Evolutionary conservation across 2,888 invertebrate species (phyloP).

Genomic region (Philhelius pedissequus): DNA sequence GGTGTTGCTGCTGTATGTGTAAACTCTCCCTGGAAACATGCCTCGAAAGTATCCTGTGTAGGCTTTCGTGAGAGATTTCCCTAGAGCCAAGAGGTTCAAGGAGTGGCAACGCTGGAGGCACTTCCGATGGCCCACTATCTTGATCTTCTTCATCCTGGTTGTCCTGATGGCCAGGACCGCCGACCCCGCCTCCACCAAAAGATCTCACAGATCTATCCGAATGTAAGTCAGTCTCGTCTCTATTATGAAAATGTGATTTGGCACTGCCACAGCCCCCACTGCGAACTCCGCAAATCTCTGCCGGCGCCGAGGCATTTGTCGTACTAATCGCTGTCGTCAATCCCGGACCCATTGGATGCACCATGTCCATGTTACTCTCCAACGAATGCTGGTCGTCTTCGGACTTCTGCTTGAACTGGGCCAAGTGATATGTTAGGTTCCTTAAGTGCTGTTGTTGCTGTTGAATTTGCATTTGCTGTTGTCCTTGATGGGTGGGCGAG

Average conservation of each 20-base stretch:
- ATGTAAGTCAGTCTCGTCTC: constrained; percentile 79
- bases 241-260: constrained; percentile 70
- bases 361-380: constrained; percentile 79
- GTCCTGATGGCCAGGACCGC: constrained; percentile 56
- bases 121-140: constrained; percentile 89
- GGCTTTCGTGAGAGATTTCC: constrained; percentile 90
- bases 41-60: constrained; percentile 81
- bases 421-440: constrained; percentile 81
- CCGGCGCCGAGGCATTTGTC: constrained; percentile 72
- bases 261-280: constrained; percentile 61
- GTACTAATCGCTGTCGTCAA: constrained; percentile 79
- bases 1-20: constrained; percentile 78
- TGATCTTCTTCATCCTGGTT: constrained; percentile 85
- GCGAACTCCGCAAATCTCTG: constrained; percentile 70
- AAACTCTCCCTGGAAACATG: constrained; percentile 84
- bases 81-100: constrained; percentile 89
- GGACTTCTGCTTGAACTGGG: constrained; percentile 82
- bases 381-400: constrained; percentile 78
- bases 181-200: constrained; percentile 47
- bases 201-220: constrained; percentile 73
- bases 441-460: constrained; percentile 78
- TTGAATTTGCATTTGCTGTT: constrained; percentile 70
- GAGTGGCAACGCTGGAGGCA: constrained; percentile 89
- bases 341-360: constrained; percentile 82
- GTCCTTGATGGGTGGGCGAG: constrained; percentile 76